Evolutionary conservation across 2,797 vertebrate genomes (phyloP).

Genomic region (Malacoctenus gilli): DNA sequence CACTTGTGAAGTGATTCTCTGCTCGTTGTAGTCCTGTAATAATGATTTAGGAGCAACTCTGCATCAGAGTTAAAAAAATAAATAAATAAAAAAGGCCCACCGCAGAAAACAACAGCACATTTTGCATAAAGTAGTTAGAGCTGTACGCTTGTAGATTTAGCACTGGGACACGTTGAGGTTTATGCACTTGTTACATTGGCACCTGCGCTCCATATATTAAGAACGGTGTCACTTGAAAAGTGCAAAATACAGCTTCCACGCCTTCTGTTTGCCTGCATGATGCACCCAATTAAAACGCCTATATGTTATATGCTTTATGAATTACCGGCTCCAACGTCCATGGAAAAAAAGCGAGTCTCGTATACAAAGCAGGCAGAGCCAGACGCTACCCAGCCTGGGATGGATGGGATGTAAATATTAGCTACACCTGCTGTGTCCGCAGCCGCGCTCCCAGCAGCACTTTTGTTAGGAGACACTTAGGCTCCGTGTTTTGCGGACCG

Average conservation of each 20-base stretch:
- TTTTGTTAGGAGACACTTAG: conserved; percentile 41
- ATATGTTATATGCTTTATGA: neutral
- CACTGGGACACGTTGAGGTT: neutral
- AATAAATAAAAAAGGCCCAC: too few species aligned
- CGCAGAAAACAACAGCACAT: neutral
- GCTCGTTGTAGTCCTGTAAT: neutral
- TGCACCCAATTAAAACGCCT: conserved; percentile 9
- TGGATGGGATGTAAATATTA: conserved; percentile 18
- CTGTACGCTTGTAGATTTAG: neutral
- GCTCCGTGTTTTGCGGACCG: conserved; percentile 22
- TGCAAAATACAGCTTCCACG: neutral
- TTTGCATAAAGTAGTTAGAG: neutral
- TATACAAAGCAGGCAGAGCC: conserved; percentile 5
- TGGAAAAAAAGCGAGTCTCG: neutral
- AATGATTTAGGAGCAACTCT: conserved; percentile 16
- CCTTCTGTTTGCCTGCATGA: conserved; percentile 8
- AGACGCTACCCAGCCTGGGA: neutral
- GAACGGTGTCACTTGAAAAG: neutral
- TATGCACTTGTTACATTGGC: neutral
- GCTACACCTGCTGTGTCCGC: conserved; percentile 30
- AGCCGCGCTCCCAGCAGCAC: conserved; percentile 13
- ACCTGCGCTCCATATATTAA: neutral
- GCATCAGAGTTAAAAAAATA: conserved; percentile 1
- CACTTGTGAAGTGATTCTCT: conserved; percentile 13
- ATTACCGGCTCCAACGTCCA: neutral